Conservation (phyloP, 2,113 vertebrate species). For the Bungarus multicinctus region DNA sequence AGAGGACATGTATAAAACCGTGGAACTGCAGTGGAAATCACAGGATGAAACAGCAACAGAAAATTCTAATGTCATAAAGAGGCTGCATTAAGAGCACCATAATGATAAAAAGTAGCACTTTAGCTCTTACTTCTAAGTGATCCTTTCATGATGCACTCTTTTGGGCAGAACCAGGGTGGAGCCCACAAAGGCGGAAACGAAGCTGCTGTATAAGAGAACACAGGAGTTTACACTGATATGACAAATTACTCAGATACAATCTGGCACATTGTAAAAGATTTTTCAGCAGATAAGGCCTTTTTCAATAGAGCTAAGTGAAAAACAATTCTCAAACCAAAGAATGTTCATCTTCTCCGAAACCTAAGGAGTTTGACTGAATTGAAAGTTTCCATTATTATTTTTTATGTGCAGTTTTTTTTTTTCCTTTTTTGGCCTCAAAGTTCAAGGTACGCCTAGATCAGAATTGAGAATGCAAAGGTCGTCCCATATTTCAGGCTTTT, state of each 20-base stretch:
- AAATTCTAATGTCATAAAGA: not conserved
- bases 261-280: not conserved
- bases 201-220: not conserved
- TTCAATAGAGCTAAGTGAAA: not conserved
- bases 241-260: not conserved
- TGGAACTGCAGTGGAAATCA: not conserved
- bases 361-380: not conserved
- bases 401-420: not conserved
- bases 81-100: not conserved
- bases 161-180: not conserved
- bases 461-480: not conserved
- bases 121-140: not conserved
- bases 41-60: not conserved
- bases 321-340: not conserved
- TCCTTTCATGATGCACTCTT: not conserved
- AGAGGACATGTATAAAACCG: too few relatives aligned
- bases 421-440: not conserved
- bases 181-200: not conserved
- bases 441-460: not conserved
- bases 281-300: not conserved
- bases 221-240: not conserved
- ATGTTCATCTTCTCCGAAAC: not conserved
- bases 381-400: not conserved
- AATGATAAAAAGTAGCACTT: not conserved
- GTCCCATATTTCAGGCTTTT: not conserved